Evolutionary conservation across 1,140 invertebrate genomes (phyloP).

Genomic region (Atta texana): DNA sequence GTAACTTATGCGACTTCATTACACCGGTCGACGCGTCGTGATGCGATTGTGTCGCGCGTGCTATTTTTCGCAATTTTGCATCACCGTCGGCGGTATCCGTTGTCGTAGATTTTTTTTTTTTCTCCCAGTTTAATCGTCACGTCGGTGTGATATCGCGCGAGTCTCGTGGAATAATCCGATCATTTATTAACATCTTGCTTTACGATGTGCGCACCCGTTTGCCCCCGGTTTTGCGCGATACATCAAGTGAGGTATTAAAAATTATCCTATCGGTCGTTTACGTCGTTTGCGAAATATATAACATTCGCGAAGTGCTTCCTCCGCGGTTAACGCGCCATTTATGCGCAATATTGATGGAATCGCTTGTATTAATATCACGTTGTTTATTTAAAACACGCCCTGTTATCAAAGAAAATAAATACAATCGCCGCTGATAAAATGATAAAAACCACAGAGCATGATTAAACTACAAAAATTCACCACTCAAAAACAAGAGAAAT

Average conservation of each 20-base stretch:
- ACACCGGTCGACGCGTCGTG: slow-evolving; percentile 29
- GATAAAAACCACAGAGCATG: slow-evolving; percentile 22
- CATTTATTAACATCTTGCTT: slow-evolving; percentile 62
- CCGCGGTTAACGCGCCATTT: slow-evolving; percentile 35
- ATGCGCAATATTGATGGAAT: slow-evolving; percentile 42
- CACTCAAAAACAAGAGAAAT: neutral
- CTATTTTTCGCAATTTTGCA: slow-evolving; percentile 51
- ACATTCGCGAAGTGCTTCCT: slow-evolving; percentile 2
- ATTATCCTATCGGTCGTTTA: slow-evolving; percentile 30
- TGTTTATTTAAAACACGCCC: slow-evolving; percentile 10
- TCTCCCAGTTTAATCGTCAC: neutral
- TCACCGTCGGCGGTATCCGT: neutral
- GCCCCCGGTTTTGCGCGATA: neutral
- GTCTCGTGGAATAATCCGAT: slow-evolving; percentile 37
- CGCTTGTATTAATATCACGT: slow-evolving; percentile 21
- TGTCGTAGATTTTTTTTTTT: neutral
- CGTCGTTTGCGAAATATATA: slow-evolving; percentile 13
- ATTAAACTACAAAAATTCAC: slow-evolving; percentile 15
- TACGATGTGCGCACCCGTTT: neutral
- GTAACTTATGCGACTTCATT: slow-evolving; percentile 59
- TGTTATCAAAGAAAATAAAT: slow-evolving; percentile 43
- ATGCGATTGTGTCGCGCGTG: slow-evolving; percentile 45
- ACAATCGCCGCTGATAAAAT: neutral
- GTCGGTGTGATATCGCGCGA: slow-evolving; percentile 8
- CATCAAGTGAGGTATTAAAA: slow-evolving; percentile 22